Conservation (phyloP, 2,797 vertebrate species). For the Syngnathus rostellatus region DNA sequence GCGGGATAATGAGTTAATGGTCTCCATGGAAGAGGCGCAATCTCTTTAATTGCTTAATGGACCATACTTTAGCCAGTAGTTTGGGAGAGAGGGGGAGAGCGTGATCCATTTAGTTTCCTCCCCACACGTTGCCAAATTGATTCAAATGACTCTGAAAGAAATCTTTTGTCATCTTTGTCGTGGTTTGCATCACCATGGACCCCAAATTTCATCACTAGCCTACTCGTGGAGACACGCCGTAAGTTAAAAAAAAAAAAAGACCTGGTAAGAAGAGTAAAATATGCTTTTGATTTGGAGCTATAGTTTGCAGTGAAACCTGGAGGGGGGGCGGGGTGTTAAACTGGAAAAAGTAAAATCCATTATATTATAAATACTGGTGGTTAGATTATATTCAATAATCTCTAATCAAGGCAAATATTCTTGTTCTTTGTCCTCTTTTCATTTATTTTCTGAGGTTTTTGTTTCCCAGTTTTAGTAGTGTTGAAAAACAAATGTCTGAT, state of each 20-base stretch:
- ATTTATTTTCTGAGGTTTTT: neutral
- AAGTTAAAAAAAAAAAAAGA: neutral
- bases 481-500: neutral
- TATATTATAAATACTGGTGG: too few species aligned
- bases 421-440: neutral
- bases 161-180: neutral
- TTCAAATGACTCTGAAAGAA: neutral
- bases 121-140: neutral
- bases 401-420: neutral
- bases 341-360: neutral
- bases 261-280: neutral
- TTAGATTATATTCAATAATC: neutral
- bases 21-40: neutral
- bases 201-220: neutral
- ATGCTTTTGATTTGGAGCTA: neutral
- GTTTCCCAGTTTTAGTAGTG: neutral
- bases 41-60: slow-evolving; percentile 3
- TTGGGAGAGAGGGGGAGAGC: neutral
- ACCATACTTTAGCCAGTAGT: neutral
- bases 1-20: neutral
- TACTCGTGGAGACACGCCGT: neutral
- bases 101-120: neutral
- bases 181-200: neutral
- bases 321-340: neutral
- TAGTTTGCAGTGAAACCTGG: neutral